Conservation (phyloP, 1,140 invertebrate genomes). For the Ostrea edulis region DNA sequence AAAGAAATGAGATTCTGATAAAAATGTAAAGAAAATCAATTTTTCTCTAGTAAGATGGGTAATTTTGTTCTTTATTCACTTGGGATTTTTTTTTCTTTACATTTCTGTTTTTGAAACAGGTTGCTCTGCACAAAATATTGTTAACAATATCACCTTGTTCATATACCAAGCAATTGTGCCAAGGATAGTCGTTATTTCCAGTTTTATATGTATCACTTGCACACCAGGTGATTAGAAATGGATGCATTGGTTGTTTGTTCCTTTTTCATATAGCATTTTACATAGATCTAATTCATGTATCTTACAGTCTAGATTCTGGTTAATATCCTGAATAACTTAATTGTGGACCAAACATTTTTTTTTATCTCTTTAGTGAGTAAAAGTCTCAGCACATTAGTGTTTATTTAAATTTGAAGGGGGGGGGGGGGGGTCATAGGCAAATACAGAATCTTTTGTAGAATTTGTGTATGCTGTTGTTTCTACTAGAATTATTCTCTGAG, state of each 20-base stretch:
- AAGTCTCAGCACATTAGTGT: no score
- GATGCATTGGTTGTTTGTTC: not conserved
- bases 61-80: not conserved
- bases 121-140: not conserved
- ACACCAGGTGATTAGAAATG: not conserved
- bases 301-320: not conserved
- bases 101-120: not conserved
- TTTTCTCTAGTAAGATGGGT: not conserved
- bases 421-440: no score
- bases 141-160: not conserved
- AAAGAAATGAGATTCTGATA: no score
- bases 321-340: not conserved
- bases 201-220: constrained; percentile 17
- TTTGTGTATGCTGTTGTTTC: not conserved
- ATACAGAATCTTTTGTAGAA: no score
- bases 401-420: no score
- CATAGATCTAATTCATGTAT: not conserved
- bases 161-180: constrained; percentile 34
- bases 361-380: no score
- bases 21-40: no score
- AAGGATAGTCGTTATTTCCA: not conserved
- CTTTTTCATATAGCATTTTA: not conserved
- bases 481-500: not conserved
- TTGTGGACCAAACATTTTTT: not conserved
- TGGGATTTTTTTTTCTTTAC: not conserved